These are phyloP conservation scores for Delia radicum DNA, from an alignment of 1,140 invertebrate species.

Conservation along the genomic window DNA sequence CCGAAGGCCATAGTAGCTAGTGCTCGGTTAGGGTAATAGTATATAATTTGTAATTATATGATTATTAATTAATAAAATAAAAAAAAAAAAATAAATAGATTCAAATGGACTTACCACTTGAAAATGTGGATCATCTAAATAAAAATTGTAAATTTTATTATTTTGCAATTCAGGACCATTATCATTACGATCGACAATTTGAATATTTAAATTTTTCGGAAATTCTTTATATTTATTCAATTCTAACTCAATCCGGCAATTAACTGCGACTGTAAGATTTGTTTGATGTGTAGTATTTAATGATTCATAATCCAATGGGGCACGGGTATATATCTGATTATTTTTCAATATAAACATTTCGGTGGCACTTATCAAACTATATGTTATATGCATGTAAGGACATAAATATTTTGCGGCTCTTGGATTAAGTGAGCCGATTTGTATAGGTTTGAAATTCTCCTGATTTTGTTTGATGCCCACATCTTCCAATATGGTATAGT, in stretches of 20 bases:
- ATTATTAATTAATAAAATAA: too few species aligned
- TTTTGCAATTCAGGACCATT: constrained; percentile 50
- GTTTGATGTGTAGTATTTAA: constrained; percentile 22
- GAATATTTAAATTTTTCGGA: constrained; percentile 37
- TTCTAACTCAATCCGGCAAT: constrained; percentile 31
- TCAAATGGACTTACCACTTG: constrained; percentile 40
- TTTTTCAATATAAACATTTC: constrained; percentile 40
- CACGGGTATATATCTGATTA: constrained; percentile 40
- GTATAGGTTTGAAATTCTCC: constrained; percentile 31
- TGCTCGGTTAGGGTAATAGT: too few species aligned
- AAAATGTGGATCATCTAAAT: constrained; percentile 49
- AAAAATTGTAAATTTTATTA: constrained; percentile 39
- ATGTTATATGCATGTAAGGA: constrained; percentile 35
- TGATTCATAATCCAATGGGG: constrained; percentile 44
- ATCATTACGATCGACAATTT: constrained; percentile 49
- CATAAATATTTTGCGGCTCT: constrained; percentile 47
- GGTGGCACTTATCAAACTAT: constrained; percentile 36
- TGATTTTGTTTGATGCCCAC: not conserved
- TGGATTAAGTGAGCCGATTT: constrained; percentile 41
- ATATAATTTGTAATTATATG: too few species aligned
- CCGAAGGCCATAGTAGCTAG: too few species aligned
- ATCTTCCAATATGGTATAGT: constrained; percentile 45
- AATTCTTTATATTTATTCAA: constrained; percentile 34
- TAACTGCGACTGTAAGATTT: constrained; percentile 35
- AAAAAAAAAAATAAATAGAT: too few species aligned